Evolutionary conservation across 2,797 vertebrate genomes (phyloP).

Genomic region (Onychomys torridus): DNA sequence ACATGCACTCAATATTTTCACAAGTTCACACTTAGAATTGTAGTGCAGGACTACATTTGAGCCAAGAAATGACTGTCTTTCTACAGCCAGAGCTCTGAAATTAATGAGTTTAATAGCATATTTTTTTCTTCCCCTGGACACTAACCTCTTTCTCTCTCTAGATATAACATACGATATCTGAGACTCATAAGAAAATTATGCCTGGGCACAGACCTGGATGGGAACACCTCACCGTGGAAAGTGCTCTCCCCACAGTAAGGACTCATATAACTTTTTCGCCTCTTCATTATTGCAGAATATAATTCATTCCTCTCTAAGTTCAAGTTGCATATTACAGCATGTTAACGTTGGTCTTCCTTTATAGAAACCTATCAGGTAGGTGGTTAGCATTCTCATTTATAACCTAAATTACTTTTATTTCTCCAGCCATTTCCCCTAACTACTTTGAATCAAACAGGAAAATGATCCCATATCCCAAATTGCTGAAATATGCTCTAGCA

Average conservation of each 20-base stretch:
- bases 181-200: constrained; percentile 66
- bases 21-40: constrained; percentile 65
- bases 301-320: constrained; percentile 77
- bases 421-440: constrained; percentile 72
- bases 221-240: constrained; percentile 45
- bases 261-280: constrained; percentile 57
- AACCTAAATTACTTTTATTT: constrained; percentile 76
- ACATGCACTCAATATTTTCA: constrained; percentile 59
- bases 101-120: constrained; percentile 67
- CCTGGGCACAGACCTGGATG: neutral
- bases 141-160: constrained; percentile 63
- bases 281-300: constrained; percentile 70
- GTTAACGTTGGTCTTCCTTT: constrained; percentile 74
- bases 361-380: constrained; percentile 66
- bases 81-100: constrained; percentile 63
- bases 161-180: constrained; percentile 15
- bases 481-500: constrained; percentile 16
- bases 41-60: constrained; percentile 24
- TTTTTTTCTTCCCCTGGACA: constrained; percentile 66
- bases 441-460: constrained; percentile 71
- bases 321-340: constrained; percentile 63
- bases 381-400: constrained; percentile 75
- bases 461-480: constrained; percentile 37
- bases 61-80: constrained; percentile 68
- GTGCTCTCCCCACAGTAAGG: constrained; percentile 23